Percentiles rank a stretch among this genome's conserved stretches.
Conservation (phyloP, 2,113 vertebrate species). For the Apus apus region DNA sequence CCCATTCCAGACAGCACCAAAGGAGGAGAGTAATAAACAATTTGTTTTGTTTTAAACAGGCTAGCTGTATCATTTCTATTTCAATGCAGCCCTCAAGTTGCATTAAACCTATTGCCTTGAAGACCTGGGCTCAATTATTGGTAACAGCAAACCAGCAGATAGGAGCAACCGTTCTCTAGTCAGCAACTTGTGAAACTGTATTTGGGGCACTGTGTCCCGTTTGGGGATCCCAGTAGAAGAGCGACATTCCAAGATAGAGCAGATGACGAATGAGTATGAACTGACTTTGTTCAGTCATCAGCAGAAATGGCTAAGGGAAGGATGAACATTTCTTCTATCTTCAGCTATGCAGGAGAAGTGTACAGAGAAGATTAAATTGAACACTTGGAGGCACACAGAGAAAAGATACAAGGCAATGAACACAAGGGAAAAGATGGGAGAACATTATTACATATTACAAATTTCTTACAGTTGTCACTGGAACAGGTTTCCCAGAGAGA, state of each 20-base stretch:
- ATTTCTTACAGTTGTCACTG: neutral
- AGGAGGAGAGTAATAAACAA: neutral
- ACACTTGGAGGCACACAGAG: neutral
- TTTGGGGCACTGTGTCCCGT: neutral
- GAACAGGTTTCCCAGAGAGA: neutral
- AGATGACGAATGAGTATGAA: neutral
- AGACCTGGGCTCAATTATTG: neutral
- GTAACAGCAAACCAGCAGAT: neutral
- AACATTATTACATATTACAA: fast-evolving
- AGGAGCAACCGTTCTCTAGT: fast-evolving
- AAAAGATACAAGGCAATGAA: neutral
- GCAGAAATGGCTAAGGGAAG: neutral
- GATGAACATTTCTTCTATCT: neutral
- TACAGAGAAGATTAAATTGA: neutral
- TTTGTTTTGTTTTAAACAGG: neutral
- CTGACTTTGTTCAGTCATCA: neutral
- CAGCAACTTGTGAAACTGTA: neutral
- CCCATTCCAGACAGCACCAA: neutral
- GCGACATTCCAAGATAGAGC: neutral
- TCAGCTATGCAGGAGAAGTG: neutral
- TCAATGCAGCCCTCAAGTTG: neutral
- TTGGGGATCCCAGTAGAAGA: neutral
- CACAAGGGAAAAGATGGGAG: neutral
- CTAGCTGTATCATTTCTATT: neutral
- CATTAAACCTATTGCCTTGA: neutral